Percentiles rank a stretch among this genome's conserved stretches.
These are phyloP conservation scores for Osmoderma eremita DNA, from an alignment of 2,888 invertebrate genomes.

Conservation along the genomic window DNA sequence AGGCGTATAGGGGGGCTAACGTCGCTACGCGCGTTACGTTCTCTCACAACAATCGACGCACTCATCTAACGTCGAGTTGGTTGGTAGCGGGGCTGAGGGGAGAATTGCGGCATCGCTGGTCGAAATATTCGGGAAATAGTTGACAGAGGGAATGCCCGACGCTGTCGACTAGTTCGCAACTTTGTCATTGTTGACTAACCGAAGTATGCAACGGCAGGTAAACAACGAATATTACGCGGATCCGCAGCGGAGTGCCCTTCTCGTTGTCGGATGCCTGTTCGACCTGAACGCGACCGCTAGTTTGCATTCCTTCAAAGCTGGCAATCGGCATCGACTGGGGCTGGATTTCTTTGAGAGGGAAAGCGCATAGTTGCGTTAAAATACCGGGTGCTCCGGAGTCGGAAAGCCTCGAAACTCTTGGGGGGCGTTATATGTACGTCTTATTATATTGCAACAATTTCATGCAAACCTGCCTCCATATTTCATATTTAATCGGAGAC, in stretches of 20 bases:
- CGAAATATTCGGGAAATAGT: constrained; percentile 19
- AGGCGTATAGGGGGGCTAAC: too few relatives aligned
- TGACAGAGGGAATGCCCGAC: constrained; percentile 19
- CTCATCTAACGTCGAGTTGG: too few relatives aligned
- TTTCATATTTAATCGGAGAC: too few relatives aligned
- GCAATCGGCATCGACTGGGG: constrained; percentile 18
- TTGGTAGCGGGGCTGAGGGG: too few relatives aligned
- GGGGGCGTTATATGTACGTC: neutral
- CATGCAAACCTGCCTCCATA: too few relatives aligned
- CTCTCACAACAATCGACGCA: too few relatives aligned
- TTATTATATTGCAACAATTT: neutral
- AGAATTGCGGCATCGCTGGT: too few relatives aligned
- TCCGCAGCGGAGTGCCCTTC: too few relatives aligned
- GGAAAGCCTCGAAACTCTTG: neutral
- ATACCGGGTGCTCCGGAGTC: neutral
- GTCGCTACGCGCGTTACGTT: too few relatives aligned
- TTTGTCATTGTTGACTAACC: constrained; percentile 36
- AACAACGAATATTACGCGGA: constrained; percentile 28
- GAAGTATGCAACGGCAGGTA: constrained; percentile 28
- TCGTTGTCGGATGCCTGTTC: constrained; percentile 7
- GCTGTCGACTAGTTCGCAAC: constrained; percentile 34
- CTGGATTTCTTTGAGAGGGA: constrained; percentile 2
- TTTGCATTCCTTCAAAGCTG: neutral
- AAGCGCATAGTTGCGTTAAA: neutral
- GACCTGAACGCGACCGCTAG: constrained; percentile 12